phyloP scores from a whole-genome alignment of 2,888 invertebrate species.

The Drosophila setosimentum region DNA sequence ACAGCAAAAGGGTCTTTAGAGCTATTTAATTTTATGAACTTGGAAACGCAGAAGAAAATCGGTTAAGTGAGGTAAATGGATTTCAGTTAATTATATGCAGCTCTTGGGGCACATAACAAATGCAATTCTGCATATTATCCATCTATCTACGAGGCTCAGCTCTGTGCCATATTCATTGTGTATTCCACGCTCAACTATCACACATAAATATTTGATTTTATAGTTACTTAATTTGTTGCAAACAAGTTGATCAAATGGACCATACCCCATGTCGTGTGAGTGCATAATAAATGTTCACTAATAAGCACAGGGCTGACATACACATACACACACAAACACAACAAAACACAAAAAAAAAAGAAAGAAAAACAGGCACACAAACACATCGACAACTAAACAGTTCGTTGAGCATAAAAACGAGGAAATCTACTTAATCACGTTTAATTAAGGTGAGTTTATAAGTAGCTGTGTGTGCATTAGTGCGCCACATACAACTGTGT shows the following conservation, averaged over 20 bases:
- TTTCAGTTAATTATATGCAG: not conserved
- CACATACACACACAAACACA: slow-evolving; percentile 23
- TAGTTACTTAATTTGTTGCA: slow-evolving; percentile 20
- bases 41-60: not conserved
- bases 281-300: slow-evolving; percentile 58
- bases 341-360: not conserved
- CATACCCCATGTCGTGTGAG: slow-evolving; percentile 17
- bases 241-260: slow-evolving; percentile 27
- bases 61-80: not conserved
- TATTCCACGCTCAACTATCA: not conserved
- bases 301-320: slow-evolving; percentile 54
- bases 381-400: slow-evolving; percentile 76
- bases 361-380: slow-evolving; percentile 21
- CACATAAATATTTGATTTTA: slow-evolving; percentile 2
- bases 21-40: not conserved
- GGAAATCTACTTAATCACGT: slow-evolving; percentile 81
- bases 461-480: slow-evolving; percentile 57
- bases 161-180: not conserved
- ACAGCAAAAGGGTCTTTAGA: not conserved
- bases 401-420: slow-evolving; percentile 77
- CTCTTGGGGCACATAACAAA: not conserved
- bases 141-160: not conserved
- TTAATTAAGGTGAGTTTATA: slow-evolving; percentile 82
- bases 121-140: not conserved
- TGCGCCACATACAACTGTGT: slow-evolving; percentile 11